Conservation (phyloP, 2,113 vertebrate genomes). For the Rhinogobius similis region DNA sequence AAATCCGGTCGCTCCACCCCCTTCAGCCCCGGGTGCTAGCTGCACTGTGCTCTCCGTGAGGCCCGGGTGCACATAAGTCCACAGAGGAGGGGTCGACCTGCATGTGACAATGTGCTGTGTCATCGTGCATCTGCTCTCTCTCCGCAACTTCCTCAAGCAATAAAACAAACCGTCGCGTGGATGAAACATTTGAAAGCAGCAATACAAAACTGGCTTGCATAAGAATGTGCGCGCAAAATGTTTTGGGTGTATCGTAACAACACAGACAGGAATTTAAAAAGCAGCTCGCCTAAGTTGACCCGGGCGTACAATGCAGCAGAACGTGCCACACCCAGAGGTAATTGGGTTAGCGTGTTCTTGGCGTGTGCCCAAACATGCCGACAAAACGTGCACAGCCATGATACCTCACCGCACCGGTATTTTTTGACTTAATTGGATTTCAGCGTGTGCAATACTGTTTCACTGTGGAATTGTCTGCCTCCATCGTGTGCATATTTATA, state of each 20-base stretch:
- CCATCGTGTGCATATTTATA: not conserved
- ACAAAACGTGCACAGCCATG: not conserved
- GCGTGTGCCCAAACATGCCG: not conserved
- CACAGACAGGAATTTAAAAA: too few species aligned
- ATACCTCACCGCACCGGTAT: not conserved
- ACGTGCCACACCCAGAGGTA: slow-evolving; percentile 1
- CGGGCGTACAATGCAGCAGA: not conserved
- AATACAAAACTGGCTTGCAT: not conserved
- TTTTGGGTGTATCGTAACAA: slow-evolving; percentile 24
- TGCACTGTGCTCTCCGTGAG: not conserved
- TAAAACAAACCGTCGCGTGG: not conserved
- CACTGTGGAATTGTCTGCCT: not conserved
- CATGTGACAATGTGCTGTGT: slow-evolving; percentile 52
- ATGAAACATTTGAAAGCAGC: not conserved
- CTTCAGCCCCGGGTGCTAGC: not conserved
- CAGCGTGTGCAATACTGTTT: too few species aligned
- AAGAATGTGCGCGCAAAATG: too few species aligned
- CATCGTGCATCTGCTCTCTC: slow-evolving; percentile 50
- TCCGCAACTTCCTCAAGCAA: slow-evolving; percentile 30
- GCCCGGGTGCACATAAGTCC: not conserved
- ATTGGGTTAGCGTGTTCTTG: not conserved
- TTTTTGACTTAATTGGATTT: not conserved
- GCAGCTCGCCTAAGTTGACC: not conserved
- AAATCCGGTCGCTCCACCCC: not conserved
- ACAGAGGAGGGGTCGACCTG: not conserved